These are phyloP conservation scores for Cephalopholis sonnerati DNA, from an alignment of 2,113 vertebrate genomes.

Conservation along the genomic window DNA sequence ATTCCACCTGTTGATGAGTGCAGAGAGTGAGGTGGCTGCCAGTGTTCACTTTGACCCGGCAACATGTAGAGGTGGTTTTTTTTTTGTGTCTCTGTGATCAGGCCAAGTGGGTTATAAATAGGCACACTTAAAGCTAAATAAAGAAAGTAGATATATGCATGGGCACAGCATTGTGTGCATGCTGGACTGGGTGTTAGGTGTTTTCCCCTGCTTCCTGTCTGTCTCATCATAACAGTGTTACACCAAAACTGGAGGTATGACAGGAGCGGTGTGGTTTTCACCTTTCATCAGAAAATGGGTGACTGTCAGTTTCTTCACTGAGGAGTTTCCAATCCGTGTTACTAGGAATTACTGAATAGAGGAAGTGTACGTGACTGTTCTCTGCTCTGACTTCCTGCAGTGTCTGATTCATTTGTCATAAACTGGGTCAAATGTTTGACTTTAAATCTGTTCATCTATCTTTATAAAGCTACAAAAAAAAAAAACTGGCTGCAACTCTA, in stretches of 20 bases:
- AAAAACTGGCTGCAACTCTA: not conserved
- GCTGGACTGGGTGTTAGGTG: conserved; percentile 14
- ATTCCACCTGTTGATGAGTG: conserved; percentile 67
- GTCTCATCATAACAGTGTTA: conserved; percentile 10
- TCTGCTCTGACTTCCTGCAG: conserved; percentile 49
- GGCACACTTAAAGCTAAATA: conserved; percentile 44
- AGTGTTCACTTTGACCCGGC: conserved; percentile 3
- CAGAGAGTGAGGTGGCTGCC: conserved; percentile 34
- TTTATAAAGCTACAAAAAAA: not conserved
- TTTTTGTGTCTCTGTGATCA: conserved; percentile 18
- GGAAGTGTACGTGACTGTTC: conserved; percentile 51
- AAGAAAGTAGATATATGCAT: conserved; percentile 18
- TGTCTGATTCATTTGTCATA: conserved; percentile 37
- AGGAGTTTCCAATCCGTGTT: conserved; percentile 55
- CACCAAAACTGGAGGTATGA: not conserved
- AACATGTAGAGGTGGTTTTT: conserved; percentile 13
- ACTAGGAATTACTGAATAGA: conserved; percentile 59
- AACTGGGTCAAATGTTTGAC: conserved; percentile 50
- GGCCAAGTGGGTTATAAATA: conserved; percentile 39
- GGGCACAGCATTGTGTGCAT: conserved; percentile 1
- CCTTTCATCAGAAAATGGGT: conserved; percentile 12
- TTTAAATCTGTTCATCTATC: not conserved
- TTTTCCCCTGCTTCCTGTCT: conserved; percentile 18
- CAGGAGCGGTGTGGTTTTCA: conserved; percentile 15
- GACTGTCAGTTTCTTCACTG: not conserved